Evolutionary conservation across 64 coral and sea anemone genomes (phyloP), one percentile per base, ranked within the genome.

Genomic region (Anthopleura sola): DNA sequence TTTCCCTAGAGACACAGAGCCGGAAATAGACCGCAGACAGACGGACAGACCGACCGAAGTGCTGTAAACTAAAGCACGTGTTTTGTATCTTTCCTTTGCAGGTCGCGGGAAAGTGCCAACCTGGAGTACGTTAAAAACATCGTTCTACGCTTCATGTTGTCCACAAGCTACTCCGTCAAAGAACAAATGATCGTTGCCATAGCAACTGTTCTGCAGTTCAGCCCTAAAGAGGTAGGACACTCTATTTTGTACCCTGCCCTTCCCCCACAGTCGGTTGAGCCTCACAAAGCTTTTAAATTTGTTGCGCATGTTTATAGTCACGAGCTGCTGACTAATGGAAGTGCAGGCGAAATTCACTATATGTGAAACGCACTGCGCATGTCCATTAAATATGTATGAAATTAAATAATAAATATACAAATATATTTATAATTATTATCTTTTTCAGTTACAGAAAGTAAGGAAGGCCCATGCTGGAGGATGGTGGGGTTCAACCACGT

Each of bases 41-140:
- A 53, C 11, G 14, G 14, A 53, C 50, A 53, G 50, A 53, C 50
- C 7, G 50, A 53, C 50, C 58, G 0, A n/a, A n/a, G 9, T 53
- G 11, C 50, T 14, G 50, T 14, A 17, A 53, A 15, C n/a, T n/a
- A n/a, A n/a, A n/a, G n/a, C 58, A 26, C 9, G 4, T 62, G 5
- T 26, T 48, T 79, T 44, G 8, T 48, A 44, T 79, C 21, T 36
- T 79, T 56, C 28, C 62, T 31, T 53, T 78, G 3, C 68, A 98
- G 96, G 38, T 94, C 96, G 36, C 89, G 96, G 16, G 96, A 98
- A n/a, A 98, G 86, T 89, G 96, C 96, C 4, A 98, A 98, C 84
- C 44, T 98, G 57, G 96, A 98, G 71, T 98, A 98, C 69, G 60
- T 98, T 13, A 98, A 98, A 47, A 98, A 98, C n/a, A 89, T 98